Conservation (phyloP, 1,140 invertebrate genomes). For the Penaeus japonicus region DNA sequence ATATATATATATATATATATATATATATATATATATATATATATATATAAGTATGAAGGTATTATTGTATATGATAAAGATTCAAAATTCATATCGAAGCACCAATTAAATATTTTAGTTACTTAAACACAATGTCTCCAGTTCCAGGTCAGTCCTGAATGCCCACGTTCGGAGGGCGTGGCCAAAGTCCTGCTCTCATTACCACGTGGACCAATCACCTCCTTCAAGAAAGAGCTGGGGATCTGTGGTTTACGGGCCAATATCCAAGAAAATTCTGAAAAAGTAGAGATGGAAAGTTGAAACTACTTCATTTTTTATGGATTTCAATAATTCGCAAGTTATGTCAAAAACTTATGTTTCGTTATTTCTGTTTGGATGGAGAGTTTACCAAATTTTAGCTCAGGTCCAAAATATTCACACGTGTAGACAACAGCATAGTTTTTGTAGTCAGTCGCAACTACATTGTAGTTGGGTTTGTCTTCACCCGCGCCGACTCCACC, state of each 20-base stretch:
- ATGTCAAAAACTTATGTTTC: constrained; percentile 17
- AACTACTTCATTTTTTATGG: neutral
- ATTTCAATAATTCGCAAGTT: neutral
- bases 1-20: too few relatives aligned
- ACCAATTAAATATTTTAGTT: too few relatives aligned
- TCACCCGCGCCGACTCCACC: neutral
- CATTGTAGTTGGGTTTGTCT: constrained; percentile 43
- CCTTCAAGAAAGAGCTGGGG: neutral
- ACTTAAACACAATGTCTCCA: too few relatives aligned
- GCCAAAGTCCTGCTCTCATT: too few relatives aligned
- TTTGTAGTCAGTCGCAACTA: constrained; percentile 49
- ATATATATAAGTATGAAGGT: too few relatives aligned
- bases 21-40: too few relatives aligned
- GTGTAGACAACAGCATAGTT: constrained; percentile 57
- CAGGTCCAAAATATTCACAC: constrained; percentile 18
- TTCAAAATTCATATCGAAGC: too few relatives aligned
- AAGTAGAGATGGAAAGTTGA: neutral
- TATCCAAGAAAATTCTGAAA: constrained; percentile 21
- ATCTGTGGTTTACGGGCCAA: neutral
- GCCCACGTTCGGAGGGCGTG: too few relatives aligned
- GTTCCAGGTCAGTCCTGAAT: neutral
- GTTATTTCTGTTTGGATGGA: neutral
- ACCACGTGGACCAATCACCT: too few relatives aligned
- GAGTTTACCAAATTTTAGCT: constrained; percentile 38
- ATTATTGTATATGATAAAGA: too few relatives aligned